Conservation (phyloP, 2,113 vertebrate genomes). For the Empidonax traillii region DNA sequence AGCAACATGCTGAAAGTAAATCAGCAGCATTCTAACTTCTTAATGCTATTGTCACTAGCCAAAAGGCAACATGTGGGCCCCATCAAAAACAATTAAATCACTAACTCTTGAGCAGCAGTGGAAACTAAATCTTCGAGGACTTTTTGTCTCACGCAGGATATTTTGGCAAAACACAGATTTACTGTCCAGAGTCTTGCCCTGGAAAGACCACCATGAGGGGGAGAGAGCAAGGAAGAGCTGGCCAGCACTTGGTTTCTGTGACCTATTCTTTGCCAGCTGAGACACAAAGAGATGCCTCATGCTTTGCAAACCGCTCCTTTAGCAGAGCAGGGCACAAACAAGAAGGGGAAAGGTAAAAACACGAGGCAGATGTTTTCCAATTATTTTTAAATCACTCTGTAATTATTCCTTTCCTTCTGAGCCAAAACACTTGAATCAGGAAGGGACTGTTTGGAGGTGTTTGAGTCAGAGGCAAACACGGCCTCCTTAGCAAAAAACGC, state of each 20-base stretch:
- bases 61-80: neutral
- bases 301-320: neutral
- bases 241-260: neutral
- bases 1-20: neutral
- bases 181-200: too few species aligned
- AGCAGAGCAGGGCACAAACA: neutral
- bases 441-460: neutral
- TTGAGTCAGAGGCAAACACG: neutral
- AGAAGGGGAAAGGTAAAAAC: neutral
- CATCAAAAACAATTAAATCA: neutral
- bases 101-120: neutral
- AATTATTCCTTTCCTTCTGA: neutral
- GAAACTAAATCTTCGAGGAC: neutral
- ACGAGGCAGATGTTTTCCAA: neutral
- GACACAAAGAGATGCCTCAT: neutral
- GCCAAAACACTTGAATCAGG: neutral
- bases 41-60: neutral
- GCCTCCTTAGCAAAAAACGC: neutral
- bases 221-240: neutral
- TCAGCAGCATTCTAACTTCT: neutral
- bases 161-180: neutral
- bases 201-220: neutral
- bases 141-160: neutral
- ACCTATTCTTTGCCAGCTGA: neutral
- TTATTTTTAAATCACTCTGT: neutral